These are phyloP conservation scores for Agapetus fuscipes DNA, from an alignment of 2,888 invertebrate genomes.

Conservation along the genomic window DNA sequence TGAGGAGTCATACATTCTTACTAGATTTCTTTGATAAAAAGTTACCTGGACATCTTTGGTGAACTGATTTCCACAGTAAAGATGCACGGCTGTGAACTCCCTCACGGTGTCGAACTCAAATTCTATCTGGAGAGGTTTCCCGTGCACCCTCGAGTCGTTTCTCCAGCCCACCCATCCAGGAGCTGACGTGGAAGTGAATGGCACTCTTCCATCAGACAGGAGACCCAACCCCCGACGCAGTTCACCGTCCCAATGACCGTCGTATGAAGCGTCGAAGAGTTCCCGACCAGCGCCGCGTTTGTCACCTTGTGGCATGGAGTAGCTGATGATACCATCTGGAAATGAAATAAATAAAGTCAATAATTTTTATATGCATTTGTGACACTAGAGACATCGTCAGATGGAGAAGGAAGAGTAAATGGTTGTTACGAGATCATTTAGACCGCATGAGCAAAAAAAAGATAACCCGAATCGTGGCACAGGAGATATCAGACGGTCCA, in stretches of 20 bases:
- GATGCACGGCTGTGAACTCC: conserved; percentile 73
- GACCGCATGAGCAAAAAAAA: too few species aligned
- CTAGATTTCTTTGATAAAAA: too few species aligned
- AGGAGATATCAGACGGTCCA: too few species aligned
- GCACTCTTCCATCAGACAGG: conserved; percentile 59
- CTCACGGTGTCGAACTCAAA: conserved; percentile 82
- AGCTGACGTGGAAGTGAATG: neutral
- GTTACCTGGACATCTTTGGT: conserved; percentile 72
- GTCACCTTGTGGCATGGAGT: conserved; percentile 84
- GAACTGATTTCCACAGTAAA: conserved; percentile 80
- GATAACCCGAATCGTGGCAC: too few species aligned
- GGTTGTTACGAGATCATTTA: too few species aligned
- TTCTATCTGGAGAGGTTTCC: conserved; percentile 57
- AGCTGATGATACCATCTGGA: conserved; percentile 71
- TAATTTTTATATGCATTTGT: neutral
- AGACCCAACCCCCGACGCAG: conserved; percentile 74
- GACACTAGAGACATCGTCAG: too few species aligned
- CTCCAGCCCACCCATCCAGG: conserved; percentile 87
- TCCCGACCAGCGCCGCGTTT: conserved; percentile 70
- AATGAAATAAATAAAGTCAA: neutral
- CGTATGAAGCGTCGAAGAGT: conserved; percentile 77
- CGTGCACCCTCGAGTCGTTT: conserved; percentile 58
- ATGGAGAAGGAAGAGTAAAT: too few species aligned
- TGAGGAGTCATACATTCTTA: too few species aligned
- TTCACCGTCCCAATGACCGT: conserved; percentile 71